Conservation (phyloP, 2,113 vertebrate species). For the Conger conger region DNA sequence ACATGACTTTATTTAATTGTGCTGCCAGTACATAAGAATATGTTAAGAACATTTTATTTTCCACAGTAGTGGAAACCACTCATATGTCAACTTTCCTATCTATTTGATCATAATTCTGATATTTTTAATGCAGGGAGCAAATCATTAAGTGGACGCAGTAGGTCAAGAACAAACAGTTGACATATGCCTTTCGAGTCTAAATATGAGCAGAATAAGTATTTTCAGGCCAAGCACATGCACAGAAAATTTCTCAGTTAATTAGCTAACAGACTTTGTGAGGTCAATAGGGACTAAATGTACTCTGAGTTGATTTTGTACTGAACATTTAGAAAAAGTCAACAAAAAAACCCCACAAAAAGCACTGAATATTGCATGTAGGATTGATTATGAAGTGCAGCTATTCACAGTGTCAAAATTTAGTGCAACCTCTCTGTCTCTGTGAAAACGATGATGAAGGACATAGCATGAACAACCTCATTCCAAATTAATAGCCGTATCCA, state of each 20-base stretch:
- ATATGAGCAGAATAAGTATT: not conserved
- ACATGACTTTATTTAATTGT: not conserved
- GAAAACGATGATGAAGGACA: too few relatives aligned
- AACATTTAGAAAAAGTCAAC: too few relatives aligned
- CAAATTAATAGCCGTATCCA: not conserved
- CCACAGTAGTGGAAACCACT: not conserved
- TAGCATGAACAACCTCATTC: too few relatives aligned
- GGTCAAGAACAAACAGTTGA: not conserved
- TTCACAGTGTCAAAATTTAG: too few relatives aligned
- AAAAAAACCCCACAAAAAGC: too few relatives aligned
- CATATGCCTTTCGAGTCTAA: not conserved
- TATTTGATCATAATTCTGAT: not conserved
- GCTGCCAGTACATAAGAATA: not conserved
- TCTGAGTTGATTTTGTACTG: too few relatives aligned
- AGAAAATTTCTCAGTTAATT: too few relatives aligned
- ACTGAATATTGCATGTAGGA: too few relatives aligned
- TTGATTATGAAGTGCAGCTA: too few relatives aligned
- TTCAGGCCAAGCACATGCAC: not conserved
- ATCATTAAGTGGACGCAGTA: not conserved
- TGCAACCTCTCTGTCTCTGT: not conserved
- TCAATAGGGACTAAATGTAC: too few relatives aligned
- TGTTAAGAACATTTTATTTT: not conserved
- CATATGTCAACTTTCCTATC: not conserved
- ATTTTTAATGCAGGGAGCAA: not conserved
- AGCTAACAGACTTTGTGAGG: too few relatives aligned